These are phyloP conservation scores for Phyllostomus hastatus DNA, from an alignment of 2,113 vertebrate genomes.

Conservation along the genomic window DNA sequence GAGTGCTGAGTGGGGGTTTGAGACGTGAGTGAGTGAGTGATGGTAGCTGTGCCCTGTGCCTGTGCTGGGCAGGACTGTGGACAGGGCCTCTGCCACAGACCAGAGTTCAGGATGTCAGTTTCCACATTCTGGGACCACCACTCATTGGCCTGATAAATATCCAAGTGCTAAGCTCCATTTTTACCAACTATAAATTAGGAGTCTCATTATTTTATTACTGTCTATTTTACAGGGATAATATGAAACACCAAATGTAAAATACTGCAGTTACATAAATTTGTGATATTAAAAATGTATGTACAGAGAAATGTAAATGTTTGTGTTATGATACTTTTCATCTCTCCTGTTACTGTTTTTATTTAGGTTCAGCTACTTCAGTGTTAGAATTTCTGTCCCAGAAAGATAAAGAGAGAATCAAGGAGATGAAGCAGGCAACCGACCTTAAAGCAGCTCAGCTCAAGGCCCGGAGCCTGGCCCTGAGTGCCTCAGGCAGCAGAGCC, in stretches of 20 bases:
- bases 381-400: conserved; percentile 91
- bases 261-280: not conserved
- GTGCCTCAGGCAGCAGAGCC: conserved; percentile 59
- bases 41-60: not conserved
- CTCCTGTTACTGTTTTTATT: not conserved
- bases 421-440: conserved; percentile 80
- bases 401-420: conserved; percentile 87
- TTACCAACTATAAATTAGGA: not conserved
- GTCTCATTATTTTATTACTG: not conserved
- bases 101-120: not conserved
- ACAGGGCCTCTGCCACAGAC: not conserved
- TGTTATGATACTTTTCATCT: not conserved
- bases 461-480: conserved; percentile 72
- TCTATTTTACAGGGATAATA: not conserved
- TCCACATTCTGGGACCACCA: not conserved
- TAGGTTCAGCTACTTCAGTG: conserved; percentile 89
- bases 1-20: not conserved
- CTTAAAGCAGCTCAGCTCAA: conserved; percentile 73
- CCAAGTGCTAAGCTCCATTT: not conserved
- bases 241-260: not conserved
- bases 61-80: not conserved
- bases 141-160: not conserved
- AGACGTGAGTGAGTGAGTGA: accelerated
- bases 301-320: not conserved
- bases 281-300: not conserved